Conservation (phyloP, 2,888 invertebrate species). For the Drosophila setosimentum region DNA sequence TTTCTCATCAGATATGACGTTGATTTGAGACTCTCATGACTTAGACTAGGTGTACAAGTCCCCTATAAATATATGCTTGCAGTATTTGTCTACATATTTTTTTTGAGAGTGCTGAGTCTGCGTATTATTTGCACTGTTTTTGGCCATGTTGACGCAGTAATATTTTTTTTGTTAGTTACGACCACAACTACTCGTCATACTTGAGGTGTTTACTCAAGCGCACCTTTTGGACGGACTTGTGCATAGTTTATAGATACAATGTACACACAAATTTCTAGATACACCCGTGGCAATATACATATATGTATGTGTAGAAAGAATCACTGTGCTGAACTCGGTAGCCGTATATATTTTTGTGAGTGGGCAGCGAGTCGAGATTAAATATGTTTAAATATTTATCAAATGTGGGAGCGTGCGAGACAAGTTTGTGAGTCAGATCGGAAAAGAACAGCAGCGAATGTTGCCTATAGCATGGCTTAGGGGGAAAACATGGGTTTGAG, state of each 20-base stretch:
- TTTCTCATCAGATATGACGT: not conserved
- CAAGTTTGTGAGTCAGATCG: conserved; percentile 73
- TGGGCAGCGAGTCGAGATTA: conserved; percentile 62
- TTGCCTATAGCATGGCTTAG: conserved; percentile 16
- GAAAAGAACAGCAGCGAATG: conserved; percentile 32
- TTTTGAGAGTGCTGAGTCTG: too few species aligned
- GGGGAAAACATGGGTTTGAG: not conserved
- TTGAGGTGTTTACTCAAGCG: conserved; percentile 57
- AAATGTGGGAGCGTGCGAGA: conserved; percentile 77
- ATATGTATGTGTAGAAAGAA: conserved; percentile 38
- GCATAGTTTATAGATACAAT: conserved; percentile 27
- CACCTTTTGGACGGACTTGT: conserved; percentile 48
- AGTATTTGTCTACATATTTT: conserved; percentile 19
- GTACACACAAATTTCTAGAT: conserved; percentile 38
- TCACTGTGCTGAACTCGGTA: conserved; percentile 69
- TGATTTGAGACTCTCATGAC: not conserved
- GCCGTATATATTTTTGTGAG: conserved; percentile 51
- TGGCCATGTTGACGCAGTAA: conserved; percentile 31
- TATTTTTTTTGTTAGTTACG: conserved; percentile 23
- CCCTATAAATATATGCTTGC: conserved; percentile 26
- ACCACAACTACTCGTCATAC: conserved; percentile 25
- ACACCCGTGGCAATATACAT: conserved; percentile 41
- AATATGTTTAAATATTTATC: conserved; percentile 74
- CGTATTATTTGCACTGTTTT: conserved; percentile 25
- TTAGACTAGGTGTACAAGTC: conserved; percentile 10